Evolutionary conservation across 2,113 vertebrate genomes (phyloP).

Genomic region (Trinectes maculatus): DNA sequence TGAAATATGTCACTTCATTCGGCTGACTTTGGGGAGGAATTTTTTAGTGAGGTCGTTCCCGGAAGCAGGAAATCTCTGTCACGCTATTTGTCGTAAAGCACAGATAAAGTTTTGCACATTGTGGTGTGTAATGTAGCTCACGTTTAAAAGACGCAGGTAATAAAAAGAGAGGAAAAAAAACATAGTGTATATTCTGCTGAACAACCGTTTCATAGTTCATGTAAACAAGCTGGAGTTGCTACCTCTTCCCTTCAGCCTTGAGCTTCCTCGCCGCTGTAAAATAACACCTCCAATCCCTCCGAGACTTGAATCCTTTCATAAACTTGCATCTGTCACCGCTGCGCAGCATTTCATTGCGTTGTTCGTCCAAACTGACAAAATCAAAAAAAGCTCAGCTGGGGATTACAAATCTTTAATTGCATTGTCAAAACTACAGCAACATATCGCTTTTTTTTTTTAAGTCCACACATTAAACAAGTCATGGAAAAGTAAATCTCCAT

Average conservation of each 20-base stretch:
- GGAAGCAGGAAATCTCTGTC: constrained; percentile 33
- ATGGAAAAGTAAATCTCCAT: constrained; percentile 70
- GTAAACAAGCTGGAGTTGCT: constrained; percentile 42
- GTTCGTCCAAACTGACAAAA: constrained; percentile 58
- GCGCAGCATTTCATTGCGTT: constrained; percentile 39
- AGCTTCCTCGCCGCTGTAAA: constrained; percentile 20
- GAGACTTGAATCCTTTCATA: constrained; percentile 57
- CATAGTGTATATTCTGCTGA: constrained; percentile 8
- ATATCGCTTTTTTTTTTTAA: constrained; percentile 42
- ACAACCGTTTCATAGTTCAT: constrained; percentile 12
- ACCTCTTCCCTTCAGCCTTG: constrained; percentile 8
- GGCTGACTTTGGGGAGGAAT: constrained; percentile 21
- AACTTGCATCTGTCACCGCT: constrained; percentile 54
- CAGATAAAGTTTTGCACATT: constrained; percentile 30
- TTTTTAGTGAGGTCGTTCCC: constrained; percentile 34
- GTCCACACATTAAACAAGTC: constrained; percentile 67
- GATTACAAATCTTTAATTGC: constrained; percentile 80
- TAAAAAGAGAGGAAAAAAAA: background rate
- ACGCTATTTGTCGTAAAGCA: background rate
- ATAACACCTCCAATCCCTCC: constrained; percentile 24
- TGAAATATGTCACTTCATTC: constrained; percentile 76
- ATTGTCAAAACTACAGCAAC: constrained; percentile 74
- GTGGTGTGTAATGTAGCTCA: background rate
- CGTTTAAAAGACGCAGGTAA: background rate
- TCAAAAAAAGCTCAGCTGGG: constrained; percentile 40